Percentiles rank a stretch among this genome's conserved stretches.
Evolutionary conservation across 1,140 invertebrate genomes (phyloP).

Genomic region (Pseudomyrmex flavicornis): DNA sequence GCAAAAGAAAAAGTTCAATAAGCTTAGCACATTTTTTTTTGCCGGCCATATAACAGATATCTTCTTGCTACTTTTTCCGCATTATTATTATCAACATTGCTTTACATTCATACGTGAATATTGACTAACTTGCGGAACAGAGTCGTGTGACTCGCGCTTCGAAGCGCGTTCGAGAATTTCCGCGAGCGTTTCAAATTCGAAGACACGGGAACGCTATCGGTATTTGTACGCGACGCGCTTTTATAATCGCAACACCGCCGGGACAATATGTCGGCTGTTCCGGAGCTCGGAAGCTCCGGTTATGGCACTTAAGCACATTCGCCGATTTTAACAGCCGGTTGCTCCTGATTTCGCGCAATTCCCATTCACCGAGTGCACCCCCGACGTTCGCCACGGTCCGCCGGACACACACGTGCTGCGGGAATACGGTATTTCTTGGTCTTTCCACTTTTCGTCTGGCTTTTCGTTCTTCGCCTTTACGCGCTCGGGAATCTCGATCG

Average conservation of each 20-base stretch:
- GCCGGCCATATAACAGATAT: too few relatives aligned
- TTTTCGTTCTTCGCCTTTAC: slow-evolving; percentile 45
- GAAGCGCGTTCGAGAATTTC: background rate
- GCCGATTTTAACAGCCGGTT: slow-evolving; percentile 69
- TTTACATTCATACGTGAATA: background rate
- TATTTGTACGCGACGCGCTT: slow-evolving; percentile 19
- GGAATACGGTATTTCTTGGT: slow-evolving; percentile 15
- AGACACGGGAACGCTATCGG: background rate
- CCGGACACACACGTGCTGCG: slow-evolving; percentile 47
- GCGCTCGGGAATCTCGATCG: slow-evolving; percentile 73
- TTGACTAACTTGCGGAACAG: background rate
- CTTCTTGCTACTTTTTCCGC: too few relatives aligned
- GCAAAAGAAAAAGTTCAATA: too few relatives aligned
- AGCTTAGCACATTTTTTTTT: too few relatives aligned
- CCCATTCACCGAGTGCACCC: slow-evolving; percentile 72
- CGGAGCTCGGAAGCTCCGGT: slow-evolving; percentile 31
- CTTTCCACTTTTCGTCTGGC: slow-evolving; percentile 57
- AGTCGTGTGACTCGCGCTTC: background rate
- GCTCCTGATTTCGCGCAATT: slow-evolving; percentile 77
- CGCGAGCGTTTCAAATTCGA: slow-evolving; percentile 6
- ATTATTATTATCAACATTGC: background rate
- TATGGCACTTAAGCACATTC: slow-evolving; percentile 71
- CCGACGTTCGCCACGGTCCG: slow-evolving; percentile 60
- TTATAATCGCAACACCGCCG: slow-evolving; percentile 36
- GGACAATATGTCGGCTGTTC: slow-evolving; percentile 38